phyloP scores from a whole-genome alignment of 2,888 invertebrate genomes.

The Heliconius erato region DNA sequence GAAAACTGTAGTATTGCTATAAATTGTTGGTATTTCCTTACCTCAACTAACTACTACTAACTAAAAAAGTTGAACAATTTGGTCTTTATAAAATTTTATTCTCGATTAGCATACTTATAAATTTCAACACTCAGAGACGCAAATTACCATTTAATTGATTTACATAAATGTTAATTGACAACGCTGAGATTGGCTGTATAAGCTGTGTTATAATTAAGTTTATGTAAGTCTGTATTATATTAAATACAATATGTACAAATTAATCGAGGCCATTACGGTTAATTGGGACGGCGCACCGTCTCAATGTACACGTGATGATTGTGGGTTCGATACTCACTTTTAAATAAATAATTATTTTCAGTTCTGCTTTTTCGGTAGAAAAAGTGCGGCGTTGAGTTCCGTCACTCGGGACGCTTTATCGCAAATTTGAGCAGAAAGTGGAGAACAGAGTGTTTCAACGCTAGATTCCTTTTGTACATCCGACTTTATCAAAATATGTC shows the following conservation, averaged over 20 bases:
- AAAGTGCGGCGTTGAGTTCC: too few relatives aligned
- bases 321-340: not conserved
- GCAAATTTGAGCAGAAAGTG: too few relatives aligned
- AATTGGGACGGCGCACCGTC: not conserved
- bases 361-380: not conserved
- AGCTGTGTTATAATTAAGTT: not conserved
- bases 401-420: too few relatives aligned
- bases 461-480: too few relatives aligned
- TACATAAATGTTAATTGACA: not conserved
- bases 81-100: not conserved
- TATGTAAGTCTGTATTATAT: too few relatives aligned
- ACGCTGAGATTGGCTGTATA: too few relatives aligned
- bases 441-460: too few relatives aligned
- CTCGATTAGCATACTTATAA: not conserved
- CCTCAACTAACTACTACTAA: too few relatives aligned
- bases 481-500: not conserved
- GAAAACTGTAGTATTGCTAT: not conserved
- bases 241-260: too few relatives aligned
- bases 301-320: not conserved
- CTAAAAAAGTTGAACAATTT: not conserved
- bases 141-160: not conserved
- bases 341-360: not conserved
- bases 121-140: not conserved
- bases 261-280: too few relatives aligned
- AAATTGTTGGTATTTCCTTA: not conserved